Percentiles rank a stretch among this genome's conserved stretches.
These are phyloP conservation scores for Plotosus lineatus DNA, from an alignment of 2,113 vertebrate genomes.

Conservation along the genomic window DNA sequence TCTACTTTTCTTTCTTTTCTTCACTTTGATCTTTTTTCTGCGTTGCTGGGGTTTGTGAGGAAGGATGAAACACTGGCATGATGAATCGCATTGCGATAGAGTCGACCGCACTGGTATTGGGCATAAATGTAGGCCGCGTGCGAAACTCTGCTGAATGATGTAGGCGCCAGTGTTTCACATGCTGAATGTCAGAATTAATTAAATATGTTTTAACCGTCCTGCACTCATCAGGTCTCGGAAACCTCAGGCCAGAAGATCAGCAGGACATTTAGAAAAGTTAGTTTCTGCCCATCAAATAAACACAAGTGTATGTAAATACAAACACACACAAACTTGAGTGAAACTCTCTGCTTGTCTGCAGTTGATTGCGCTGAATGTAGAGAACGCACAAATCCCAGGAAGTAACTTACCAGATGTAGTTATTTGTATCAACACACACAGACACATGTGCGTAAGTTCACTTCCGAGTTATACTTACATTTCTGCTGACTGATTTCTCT, in stretches of 20 bases:
- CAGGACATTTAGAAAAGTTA: slow-evolving; percentile 12
- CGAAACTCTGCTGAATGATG: background rate
- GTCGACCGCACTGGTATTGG: slow-evolving; percentile 5
- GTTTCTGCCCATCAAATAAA: slow-evolving; percentile 38
- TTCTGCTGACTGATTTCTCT: slow-evolving; percentile 4
- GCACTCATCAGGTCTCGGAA: background rate
- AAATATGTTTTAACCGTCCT: background rate
- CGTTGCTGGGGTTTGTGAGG: slow-evolving; percentile 33
- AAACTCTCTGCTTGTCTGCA: slow-evolving; percentile 55
- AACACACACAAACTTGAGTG: slow-evolving; percentile 9
- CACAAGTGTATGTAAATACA: slow-evolving; percentile 20
- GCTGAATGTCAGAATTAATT: slow-evolving; percentile 6
- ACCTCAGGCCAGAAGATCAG: background rate
- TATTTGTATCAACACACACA: slow-evolving; percentile 26
- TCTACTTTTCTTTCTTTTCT: slow-evolving; percentile 3
- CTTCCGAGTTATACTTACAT: slow-evolving; percentile 6
- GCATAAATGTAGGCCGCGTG: background rate
- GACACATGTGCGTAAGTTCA: slow-evolving; percentile 8
- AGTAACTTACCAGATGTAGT: slow-evolving; percentile 42
- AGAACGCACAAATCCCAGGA: slow-evolving; percentile 48
- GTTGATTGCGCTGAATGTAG: slow-evolving; percentile 9
- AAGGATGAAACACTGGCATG: slow-evolving; percentile 23
- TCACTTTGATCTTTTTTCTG: background rate
- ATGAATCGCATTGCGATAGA: slow-evolving; percentile 3
- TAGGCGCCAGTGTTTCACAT: background rate